A percentile compares a stretch with the other conserved stretches of the same genome.
phyloP scores from a whole-genome alignment of 53 echinoderm and acorn worm species.

The Echinarachnius parma region DNA sequence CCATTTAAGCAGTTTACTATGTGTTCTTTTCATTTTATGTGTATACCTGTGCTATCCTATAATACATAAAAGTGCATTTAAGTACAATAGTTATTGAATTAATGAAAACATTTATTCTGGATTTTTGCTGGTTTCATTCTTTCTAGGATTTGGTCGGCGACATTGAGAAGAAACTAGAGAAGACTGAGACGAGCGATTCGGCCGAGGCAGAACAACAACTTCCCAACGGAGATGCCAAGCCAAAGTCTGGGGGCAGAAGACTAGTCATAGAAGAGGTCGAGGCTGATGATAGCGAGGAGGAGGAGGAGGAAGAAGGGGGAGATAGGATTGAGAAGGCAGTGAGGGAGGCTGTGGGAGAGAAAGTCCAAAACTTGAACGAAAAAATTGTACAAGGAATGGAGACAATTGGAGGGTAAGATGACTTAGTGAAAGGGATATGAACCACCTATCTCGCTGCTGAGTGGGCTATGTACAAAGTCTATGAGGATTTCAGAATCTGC shows the following conservation, averaged over 20 bases:
- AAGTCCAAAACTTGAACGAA: too few relatives aligned
- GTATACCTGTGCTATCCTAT: too few relatives aligned
- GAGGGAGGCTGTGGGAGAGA: background rate
- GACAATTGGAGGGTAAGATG: background rate
- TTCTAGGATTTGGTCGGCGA: conserved; percentile 41
- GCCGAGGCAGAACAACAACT: background rate
- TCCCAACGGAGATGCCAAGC: background rate
- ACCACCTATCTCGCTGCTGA: background rate
- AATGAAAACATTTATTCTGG: too few relatives aligned
- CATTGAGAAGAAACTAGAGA: conserved; percentile 6
- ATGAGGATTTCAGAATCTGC: too few relatives aligned
- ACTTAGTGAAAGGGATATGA: background rate
- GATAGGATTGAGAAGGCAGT: background rate
- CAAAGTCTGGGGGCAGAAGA: conserved; percentile 55
- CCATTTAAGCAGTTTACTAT: too few relatives aligned
- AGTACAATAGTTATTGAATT: too few relatives aligned
- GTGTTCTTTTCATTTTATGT: too few relatives aligned
- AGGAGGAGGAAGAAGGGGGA: conserved; percentile 12
- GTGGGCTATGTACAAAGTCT: too few relatives aligned
- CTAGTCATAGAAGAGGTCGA: conserved; percentile 90
- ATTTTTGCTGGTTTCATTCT: background rate
- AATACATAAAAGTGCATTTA: too few relatives aligned
- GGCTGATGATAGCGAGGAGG: conserved; percentile 53
- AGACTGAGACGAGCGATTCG: background rate
- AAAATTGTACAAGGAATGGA: background rate